A percentile compares a stretch with the other conserved stretches of the same genome.
These are phyloP conservation scores for Drosophila tripunctata DNA, from an alignment of 2,888 invertebrate genomes.

Conservation along the genomic window DNA sequence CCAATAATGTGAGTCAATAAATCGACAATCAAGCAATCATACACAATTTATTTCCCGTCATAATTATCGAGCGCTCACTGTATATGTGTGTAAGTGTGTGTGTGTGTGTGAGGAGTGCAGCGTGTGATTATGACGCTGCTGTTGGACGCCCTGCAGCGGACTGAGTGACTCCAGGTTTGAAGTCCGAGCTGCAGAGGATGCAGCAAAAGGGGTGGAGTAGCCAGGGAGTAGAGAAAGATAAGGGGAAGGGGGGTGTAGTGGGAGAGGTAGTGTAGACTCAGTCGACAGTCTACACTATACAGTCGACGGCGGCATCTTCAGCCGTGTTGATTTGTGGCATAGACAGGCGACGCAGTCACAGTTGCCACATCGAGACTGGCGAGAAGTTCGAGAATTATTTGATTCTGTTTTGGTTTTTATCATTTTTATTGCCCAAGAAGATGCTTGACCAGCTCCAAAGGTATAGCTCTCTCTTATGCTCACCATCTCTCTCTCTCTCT, in stretches of 20 bases:
- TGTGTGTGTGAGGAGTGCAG: slow-evolving; percentile 41
- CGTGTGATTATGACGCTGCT: slow-evolving; percentile 80
- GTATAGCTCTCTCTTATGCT: not conserved
- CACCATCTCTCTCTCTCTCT: not conserved
- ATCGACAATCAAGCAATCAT: slow-evolving; percentile 83
- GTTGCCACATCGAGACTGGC: slow-evolving; percentile 15
- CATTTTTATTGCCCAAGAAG: slow-evolving; percentile 64
- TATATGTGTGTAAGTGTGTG: slow-evolving; percentile 11
- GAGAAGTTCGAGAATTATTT: slow-evolving; percentile 54
- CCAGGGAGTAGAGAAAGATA: not conserved
- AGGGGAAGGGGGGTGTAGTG: not conserved
- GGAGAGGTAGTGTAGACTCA: slow-evolving; percentile 38
- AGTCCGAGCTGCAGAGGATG: slow-evolving; percentile 15
- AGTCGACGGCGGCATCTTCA: slow-evolving; percentile 41
- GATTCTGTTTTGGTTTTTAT: slow-evolving; percentile 60
- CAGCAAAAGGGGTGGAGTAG: not conserved
- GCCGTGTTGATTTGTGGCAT: slow-evolving; percentile 72
- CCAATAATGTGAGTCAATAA: slow-evolving; percentile 82
- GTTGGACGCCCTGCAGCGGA: slow-evolving; percentile 76
- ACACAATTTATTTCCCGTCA: slow-evolving; percentile 83
- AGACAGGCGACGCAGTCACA: slow-evolving; percentile 56
- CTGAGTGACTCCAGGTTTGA: slow-evolving; percentile 41
- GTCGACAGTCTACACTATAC: slow-evolving; percentile 1
- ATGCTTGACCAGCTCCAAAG: slow-evolving; percentile 25
- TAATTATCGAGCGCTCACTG: slow-evolving; percentile 75